A percentile compares a stretch with the other conserved stretches of the same genome.
Evolutionary conservation across 2,888 invertebrate genomes (phyloP).

Genomic region (Sarcophaga variegata): DNA sequence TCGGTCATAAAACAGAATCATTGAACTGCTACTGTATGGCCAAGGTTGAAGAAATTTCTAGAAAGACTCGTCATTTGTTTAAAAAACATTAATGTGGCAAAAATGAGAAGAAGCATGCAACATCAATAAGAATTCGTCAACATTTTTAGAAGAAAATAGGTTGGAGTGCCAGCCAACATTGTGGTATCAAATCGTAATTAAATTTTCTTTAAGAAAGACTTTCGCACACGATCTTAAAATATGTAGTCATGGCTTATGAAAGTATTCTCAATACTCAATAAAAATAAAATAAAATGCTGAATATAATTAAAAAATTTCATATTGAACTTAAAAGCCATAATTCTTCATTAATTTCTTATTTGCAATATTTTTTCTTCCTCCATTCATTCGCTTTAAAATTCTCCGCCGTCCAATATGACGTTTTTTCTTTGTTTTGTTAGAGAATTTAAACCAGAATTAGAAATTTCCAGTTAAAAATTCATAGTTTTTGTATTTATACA

Average conservation of each 20-base stretch:
- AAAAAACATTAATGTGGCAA: too few relatives aligned
- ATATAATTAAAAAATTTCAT: neutral
- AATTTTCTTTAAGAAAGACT: too few relatives aligned
- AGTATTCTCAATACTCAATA: too few relatives aligned
- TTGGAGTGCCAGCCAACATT: too few relatives aligned
- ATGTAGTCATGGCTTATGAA: too few relatives aligned
- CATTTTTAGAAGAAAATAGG: too few relatives aligned
- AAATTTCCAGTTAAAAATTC: neutral
- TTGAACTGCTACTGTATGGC: neutral
- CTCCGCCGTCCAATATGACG: neutral
- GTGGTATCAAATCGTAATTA: too few relatives aligned
- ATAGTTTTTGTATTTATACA: neutral
- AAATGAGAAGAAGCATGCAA: too few relatives aligned
- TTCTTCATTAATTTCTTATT: neutral
- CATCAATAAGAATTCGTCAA: too few relatives aligned
- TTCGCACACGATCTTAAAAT: too few relatives aligned
- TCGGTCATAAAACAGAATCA: neutral
- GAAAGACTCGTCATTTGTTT: neutral
- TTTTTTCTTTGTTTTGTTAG: neutral
- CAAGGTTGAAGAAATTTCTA: neutral
- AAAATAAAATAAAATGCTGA: too few relatives aligned
- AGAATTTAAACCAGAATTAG: neutral
- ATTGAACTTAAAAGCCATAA: neutral
- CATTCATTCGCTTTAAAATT: neutral
- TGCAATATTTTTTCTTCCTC: neutral